Percentiles rank a stretch among this genome's conserved stretches.
These are phyloP conservation scores for Tetragonula carbonaria DNA, from an alignment of 2,888 invertebrate species.

Conservation along the genomic window DNA sequence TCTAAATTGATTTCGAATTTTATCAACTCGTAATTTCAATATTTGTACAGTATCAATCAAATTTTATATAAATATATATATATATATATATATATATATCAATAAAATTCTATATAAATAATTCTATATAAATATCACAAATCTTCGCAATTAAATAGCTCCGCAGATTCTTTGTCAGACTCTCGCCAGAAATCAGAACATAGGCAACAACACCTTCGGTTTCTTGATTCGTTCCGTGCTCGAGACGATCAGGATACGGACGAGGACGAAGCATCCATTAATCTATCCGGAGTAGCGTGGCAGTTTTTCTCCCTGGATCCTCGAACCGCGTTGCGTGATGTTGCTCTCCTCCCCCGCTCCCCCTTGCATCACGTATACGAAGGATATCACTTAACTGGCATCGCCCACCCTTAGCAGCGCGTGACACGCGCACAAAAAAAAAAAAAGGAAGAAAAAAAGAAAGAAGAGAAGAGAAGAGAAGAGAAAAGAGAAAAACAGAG, in stretches of 20 bases:
- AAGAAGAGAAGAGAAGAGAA: not conserved
- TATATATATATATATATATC: too few species aligned
- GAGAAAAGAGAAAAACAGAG: not conserved
- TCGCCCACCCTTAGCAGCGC: constrained; percentile 50
- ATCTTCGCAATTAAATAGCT: too few species aligned
- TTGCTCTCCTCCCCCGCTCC: not conserved
- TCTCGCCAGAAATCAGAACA: too few species aligned
- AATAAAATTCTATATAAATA: too few species aligned
- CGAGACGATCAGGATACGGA: not conserved
- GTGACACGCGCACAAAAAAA: constrained; percentile 53
- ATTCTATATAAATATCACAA: too few species aligned
- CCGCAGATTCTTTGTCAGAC: too few species aligned
- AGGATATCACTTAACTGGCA: constrained; percentile 66
- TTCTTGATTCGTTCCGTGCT: not conserved
- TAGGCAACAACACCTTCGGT: not conserved
- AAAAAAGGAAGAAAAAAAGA: constrained; percentile 42
- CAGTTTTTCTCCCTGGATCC: constrained; percentile 58
- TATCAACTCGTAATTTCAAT: too few species aligned
- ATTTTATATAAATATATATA: too few species aligned
- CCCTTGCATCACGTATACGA: constrained; percentile 48
- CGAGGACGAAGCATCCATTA: constrained; percentile 52
- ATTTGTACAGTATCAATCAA: too few species aligned
- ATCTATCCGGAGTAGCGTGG: constrained; percentile 45
- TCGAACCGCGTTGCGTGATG: constrained; percentile 58
- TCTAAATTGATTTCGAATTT: too few species aligned